These are phyloP conservation scores for Leptinotarsa rubiginosa DNA, from an alignment of 2,888 invertebrate species.

Conservation along the genomic window DNA sequence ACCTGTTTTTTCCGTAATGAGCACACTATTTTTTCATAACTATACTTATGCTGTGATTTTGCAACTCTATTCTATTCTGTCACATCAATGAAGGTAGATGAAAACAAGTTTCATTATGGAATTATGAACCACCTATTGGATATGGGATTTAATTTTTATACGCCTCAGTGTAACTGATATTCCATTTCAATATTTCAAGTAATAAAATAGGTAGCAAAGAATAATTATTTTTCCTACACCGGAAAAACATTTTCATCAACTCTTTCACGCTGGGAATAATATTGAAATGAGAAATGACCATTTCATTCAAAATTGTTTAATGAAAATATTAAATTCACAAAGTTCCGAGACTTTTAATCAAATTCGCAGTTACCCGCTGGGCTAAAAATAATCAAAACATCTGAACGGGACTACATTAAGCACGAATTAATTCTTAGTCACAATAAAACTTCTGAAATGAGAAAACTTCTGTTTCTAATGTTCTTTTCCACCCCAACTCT, in stretches of 20 bases:
- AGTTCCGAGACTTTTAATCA: constrained; percentile 7
- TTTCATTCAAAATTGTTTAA: background rate
- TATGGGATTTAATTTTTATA: too few relatives aligned
- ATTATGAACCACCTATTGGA: too few relatives aligned
- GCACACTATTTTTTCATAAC: too few relatives aligned
- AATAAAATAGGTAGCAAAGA: too few relatives aligned
- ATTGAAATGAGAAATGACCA: background rate
- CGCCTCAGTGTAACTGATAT: too few relatives aligned
- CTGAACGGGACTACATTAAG: background rate
- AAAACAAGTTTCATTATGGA: too few relatives aligned
- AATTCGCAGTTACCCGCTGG: constrained; percentile 3
- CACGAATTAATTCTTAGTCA: constrained; percentile 12
- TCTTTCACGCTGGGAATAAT: background rate
- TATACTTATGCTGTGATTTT: too few relatives aligned
- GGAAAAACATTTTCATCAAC: background rate
- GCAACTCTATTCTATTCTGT: too few relatives aligned
- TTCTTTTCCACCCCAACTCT: background rate
- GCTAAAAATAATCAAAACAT: constrained; percentile 11
- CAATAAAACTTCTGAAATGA: constrained; percentile 1
- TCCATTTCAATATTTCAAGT: too few relatives aligned
- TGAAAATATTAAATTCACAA: background rate
- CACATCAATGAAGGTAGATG: too few relatives aligned
- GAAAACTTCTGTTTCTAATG: constrained; percentile 9
- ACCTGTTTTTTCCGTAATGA: too few relatives aligned
- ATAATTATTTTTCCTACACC: too few relatives aligned